Evolutionary conservation across 2,797 vertebrate genomes (phyloP), one percentile per base, ranked within the genome.

Genomic region (Lepilemur septentrionalis): DNA sequence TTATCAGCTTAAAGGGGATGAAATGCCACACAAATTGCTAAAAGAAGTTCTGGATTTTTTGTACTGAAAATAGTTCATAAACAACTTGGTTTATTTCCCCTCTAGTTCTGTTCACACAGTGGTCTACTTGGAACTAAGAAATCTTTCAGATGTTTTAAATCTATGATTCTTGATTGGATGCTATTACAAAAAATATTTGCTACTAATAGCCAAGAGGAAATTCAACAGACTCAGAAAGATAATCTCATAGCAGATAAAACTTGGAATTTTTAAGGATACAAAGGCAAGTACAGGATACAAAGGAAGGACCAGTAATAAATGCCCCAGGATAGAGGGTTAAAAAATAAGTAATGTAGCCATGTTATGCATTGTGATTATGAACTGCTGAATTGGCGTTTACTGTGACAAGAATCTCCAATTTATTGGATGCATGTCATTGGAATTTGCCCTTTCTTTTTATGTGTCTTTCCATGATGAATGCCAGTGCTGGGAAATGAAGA

Each of bases 401-500:
- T 63, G 61, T 93, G 97, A 97, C 79, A 91, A 96, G 97, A 96
- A 76, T 85, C 88, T 98, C 92, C 94, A 89, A 7, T 98, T 96
- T 61, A 4, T 48, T 96, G 96, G 78, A 69, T 92, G 67, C 65
- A 28, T 98, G 97, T 97, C 97, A 96, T 1, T 98, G 98, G 83
- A 97, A 89, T 23, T 65, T 96, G 97, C 97, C 97, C 96, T 98
- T 98, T 97, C 93, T 96, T 97, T 97, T 83, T 96, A 84, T 72
- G 7, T 92, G 67, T 95, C 91, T 94, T 97, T 96, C 89, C 97
- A 94, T 98, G 97, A 98, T 98, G 97, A 97, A 97, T 98, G 94
- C 83, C 2, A 7, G 94, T 81, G 76, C 92, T 92, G 82, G 79
- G 86, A 92, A 98, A 93, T 88, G 83, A 94, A 13, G 61, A 96